These are phyloP conservation scores for Machimus rusticus DNA, from an alignment of 2,888 invertebrate species.

Conservation along the genomic window DNA sequence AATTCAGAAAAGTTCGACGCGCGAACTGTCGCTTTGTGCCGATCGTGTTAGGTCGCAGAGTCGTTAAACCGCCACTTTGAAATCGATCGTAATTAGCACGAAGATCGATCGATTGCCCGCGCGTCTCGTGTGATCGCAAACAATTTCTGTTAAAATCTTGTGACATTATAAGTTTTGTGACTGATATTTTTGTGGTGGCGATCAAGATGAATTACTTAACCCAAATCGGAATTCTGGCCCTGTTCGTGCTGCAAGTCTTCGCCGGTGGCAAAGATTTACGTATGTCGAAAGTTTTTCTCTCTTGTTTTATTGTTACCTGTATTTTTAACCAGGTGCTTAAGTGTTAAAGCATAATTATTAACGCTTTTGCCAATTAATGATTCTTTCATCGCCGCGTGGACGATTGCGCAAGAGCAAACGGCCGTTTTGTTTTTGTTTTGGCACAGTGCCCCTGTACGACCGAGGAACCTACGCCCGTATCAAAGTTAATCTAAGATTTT, in stretches of 20 bases:
- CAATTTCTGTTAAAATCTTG: neutral
- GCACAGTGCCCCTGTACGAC: neutral
- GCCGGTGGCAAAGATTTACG: slow-evolving; percentile 40
- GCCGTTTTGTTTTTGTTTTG: neutral
- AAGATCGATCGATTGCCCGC: neutral
- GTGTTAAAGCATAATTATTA: slow-evolving; percentile 18
- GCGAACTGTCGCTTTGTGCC: neutral
- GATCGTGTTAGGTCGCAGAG: neutral
- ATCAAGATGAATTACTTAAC: neutral
- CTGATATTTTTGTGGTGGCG: neutral
- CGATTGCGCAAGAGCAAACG: neutral
- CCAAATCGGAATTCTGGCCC: slow-evolving; percentile 4
- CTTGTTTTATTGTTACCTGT: neutral
- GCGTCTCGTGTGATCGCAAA: neutral
- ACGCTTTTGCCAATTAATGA: neutral
- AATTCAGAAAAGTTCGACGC: neutral
- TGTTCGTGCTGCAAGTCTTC: neutral
- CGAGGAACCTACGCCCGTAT: neutral
- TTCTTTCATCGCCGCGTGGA: neutral
- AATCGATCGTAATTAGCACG: neutral
- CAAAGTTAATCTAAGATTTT: neutral
- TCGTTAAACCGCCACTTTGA: neutral
- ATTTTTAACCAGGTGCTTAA: neutral
- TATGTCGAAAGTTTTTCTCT: slow-evolving; percentile 26
- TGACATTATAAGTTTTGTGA: neutral